Evolutionary conservation across 2,888 invertebrate genomes (phyloP).

Genomic region (Axea sp.): DNA sequence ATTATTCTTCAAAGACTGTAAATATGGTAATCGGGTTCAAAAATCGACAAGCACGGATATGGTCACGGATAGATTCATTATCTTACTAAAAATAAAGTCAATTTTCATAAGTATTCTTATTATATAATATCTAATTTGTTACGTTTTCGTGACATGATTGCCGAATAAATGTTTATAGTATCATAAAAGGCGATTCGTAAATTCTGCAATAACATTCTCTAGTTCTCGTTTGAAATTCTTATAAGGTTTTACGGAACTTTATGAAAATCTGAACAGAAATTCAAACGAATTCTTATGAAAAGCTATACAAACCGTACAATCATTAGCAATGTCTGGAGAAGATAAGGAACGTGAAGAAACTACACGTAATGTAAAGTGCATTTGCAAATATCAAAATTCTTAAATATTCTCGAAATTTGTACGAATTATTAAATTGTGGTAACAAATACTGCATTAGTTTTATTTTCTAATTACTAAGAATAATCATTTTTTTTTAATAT

Average conservation of each 20-base stretch:
- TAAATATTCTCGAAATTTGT: not conserved
- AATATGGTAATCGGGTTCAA: not conserved
- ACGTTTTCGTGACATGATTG: constrained; percentile 10
- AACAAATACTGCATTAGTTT: too few relatives aligned
- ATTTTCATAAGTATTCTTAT: too few relatives aligned
- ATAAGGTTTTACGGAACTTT: constrained; percentile 37
- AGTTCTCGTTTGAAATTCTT: constrained; percentile 42
- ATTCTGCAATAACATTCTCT: constrained; percentile 35
- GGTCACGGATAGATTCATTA: not conserved
- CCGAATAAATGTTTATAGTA: constrained; percentile 37
- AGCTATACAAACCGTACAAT: constrained; percentile 24
- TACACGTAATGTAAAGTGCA: constrained; percentile 9
- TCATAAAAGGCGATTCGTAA: constrained; percentile 38
- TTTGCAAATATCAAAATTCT: constrained; percentile 4
- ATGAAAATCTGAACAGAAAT: constrained; percentile 42
- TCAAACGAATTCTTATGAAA: constrained; percentile 27
- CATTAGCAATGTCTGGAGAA: constrained; percentile 31
- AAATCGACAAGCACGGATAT: not conserved
- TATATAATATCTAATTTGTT: constrained; percentile 22
- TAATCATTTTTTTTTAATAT: too few relatives aligned
- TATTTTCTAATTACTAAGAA: too few relatives aligned
- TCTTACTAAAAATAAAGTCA: constrained; percentile 1
- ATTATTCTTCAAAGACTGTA: constrained; percentile 17
- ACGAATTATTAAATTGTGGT: too few relatives aligned
- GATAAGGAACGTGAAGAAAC: constrained; percentile 22